Evolutionary conservation across 1,140 invertebrate genomes (phyloP), one percentile per base, ranked within the genome.

Genomic region (Neodiprion fabricii): DNA sequence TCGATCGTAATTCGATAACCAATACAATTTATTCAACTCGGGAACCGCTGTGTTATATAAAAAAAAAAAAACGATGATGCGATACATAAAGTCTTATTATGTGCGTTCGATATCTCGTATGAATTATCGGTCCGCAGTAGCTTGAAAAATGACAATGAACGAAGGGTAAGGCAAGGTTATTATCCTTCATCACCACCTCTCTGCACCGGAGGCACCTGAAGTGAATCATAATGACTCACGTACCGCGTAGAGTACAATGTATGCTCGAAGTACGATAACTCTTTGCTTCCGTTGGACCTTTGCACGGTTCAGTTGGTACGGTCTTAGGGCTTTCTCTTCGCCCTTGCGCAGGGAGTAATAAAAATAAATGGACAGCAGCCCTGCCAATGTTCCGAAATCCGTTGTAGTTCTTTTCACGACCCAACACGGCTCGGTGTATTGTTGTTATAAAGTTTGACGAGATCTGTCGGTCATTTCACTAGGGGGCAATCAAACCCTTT

Each of bases 181-280:
- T 61, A 61, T 61, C 53, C n/a, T 61, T 17, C 53, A 61, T 12
- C 53, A 61, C 53, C n/a, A 17, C n/a, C 5, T 61, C n/a, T 17
- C 53, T 61, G 4, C n/a, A 61, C 11, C 9, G 53, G n/a, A 3
- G n/a, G 11, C 53, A 40, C 28, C 53, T 61, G 11, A 11, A 61
- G 53, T 61, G 53, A 61, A 61, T 61, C 53, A 61, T 17, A 61
- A 61, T 61, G 53, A 61, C 53, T 61, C 53, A 61, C 53, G n/a
- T 17, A 61, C 53, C 53, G 28, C 5, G 28, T 40, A 40, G 28
- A 40, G 28, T 61, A 14, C 53, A 5, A 61, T n/a, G n/a, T 40
- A 40, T n/a, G 53, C 53, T 61, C 7, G 53, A n/a, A 61, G 11
- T 1, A n/a, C n/a, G 53, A 61, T 61, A 61, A 61, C 53, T 61